A percentile compares a stretch with the other conserved stretches of the same genome.
phyloP scores from a whole-genome alignment of 2,888 invertebrate species.

The Callyntrura sp. region DNA sequence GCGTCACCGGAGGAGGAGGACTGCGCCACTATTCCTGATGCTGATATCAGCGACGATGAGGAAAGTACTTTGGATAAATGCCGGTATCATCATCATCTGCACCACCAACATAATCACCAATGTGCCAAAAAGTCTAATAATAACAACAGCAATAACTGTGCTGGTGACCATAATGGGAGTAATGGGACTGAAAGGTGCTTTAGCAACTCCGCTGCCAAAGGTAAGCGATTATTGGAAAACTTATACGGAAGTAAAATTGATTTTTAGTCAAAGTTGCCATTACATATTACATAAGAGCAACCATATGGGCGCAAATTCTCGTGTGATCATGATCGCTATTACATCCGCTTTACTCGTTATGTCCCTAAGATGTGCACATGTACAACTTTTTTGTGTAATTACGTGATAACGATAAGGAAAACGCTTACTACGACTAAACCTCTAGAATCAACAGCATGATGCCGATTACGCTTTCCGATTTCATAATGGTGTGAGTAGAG shows the following conservation, averaged over 20 bases:
- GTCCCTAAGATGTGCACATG: too few relatives aligned
- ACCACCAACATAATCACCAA: conserved; percentile 76
- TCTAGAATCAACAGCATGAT: too few relatives aligned
- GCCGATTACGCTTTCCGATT: too few relatives aligned
- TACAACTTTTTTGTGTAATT: too few relatives aligned
- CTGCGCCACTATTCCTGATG: conserved; percentile 81
- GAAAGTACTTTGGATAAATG: conserved; percentile 70
- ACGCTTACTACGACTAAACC: too few relatives aligned
- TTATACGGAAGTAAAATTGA: conserved; percentile 28
- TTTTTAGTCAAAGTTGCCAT: too few relatives aligned
- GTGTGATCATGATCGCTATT: too few relatives aligned
- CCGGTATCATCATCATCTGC: conserved; percentile 70
- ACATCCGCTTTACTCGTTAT: too few relatives aligned
- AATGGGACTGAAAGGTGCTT: conserved; percentile 83
- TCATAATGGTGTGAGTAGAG: too few relatives aligned
- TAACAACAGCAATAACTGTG: conserved; percentile 74
- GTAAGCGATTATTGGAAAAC: conserved; percentile 71
- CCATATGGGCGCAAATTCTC: too few relatives aligned
- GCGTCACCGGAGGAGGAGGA: conserved; percentile 92
- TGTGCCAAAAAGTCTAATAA: conserved; percentile 82
- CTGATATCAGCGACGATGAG: conserved; percentile 83
- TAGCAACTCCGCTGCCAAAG: conserved; percentile 83
- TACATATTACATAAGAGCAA: too few relatives aligned
- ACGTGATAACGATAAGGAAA: too few relatives aligned
- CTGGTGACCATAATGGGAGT: conserved; percentile 77